Base-by-base conservation (phyloP, 2,888 invertebrate genomes). In the Adelphocoris suturalis region DNA sequence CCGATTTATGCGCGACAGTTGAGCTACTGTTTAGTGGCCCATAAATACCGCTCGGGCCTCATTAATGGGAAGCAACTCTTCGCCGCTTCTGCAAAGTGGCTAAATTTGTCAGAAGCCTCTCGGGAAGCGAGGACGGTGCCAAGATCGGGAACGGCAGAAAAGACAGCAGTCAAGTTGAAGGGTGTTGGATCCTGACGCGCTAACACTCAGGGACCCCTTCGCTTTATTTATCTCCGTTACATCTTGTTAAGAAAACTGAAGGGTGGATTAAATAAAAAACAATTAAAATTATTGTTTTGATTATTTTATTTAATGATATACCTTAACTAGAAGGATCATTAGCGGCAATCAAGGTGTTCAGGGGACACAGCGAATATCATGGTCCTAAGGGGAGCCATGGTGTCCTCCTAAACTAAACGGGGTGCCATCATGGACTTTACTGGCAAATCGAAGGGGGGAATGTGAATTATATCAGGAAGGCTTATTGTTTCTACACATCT, bases 1-100 rank as follows among this genome's bases (percentile, higher is more conserved):
- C 46, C 86, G 75, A 86, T 86, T 75, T 86, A 86, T 86, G 47
- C 75, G 9, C 75, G 86, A 86, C 86, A 86, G 75, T 86, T 86
- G 86, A 86, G 86, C 75, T 86, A 68, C 86, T 86, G 86, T 86
- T 86, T 86, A 86, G 55, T 7, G 75, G 2, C 37, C 48, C 86
- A 75, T 86, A 86, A 86, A 86, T 86, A 86, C 47, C 86, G 46
- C 47, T 86, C 46, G 75, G 19, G 68, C 3, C 86, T 86, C 86
- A 86, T 86, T 86, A 86, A 86, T 86, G 75, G 37, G 75, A 68
- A 46, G 68, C 86, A 68, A 47, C 75, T 75, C 68, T 75, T 68
- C 86, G 68, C 14, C 86, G 48, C 27, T 27, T n/a, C 75, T 82
- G 75, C 86, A 86, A 86, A 75, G 68, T 86, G 75, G 68, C 48